These are phyloP conservation scores for Monopterus albus DNA, from an alignment of 2,113 vertebrate species.

Conservation along the genomic window DNA sequence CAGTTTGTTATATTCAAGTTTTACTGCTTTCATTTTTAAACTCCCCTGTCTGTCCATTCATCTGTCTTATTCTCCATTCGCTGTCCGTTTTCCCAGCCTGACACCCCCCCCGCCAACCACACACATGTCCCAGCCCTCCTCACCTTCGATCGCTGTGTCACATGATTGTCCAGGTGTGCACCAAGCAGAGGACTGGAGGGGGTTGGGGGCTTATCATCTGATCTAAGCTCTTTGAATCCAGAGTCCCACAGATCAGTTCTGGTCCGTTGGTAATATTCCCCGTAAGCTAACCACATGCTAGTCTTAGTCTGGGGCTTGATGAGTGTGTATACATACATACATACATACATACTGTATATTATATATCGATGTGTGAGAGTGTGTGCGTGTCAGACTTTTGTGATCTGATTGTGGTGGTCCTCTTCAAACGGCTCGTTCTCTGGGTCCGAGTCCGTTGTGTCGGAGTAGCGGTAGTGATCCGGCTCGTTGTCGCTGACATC, in stretches of 20 bases:
- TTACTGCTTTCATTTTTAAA: conserved; percentile 46
- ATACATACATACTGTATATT: conserved; percentile 7
- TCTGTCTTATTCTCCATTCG: conserved; percentile 18
- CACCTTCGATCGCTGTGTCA: neutral
- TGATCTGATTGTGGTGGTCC: conserved; percentile 95
- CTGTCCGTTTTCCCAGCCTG: neutral
- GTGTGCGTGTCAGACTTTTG: conserved; percentile 91
- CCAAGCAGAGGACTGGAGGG: conserved; percentile 5
- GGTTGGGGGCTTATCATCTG: neutral
- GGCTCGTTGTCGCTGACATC: conserved; percentile 99
- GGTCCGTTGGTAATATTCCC: conserved; percentile 30
- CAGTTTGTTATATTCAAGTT: conserved; percentile 63
- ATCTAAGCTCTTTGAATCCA: conserved; percentile 24
- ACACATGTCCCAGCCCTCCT: conserved; percentile 4
- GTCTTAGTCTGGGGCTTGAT: conserved; percentile 18
- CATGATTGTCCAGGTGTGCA: conserved; percentile 67
- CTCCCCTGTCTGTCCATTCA: conserved; percentile 40
- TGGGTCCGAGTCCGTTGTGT: conserved; percentile 98
- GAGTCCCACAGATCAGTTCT: conserved; percentile 36
- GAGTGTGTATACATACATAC: conserved; percentile 16
- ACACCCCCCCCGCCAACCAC: conserved; percentile 34
- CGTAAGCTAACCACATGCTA: conserved; percentile 1
- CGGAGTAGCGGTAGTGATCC: conserved; percentile 98
- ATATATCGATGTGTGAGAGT: neutral
- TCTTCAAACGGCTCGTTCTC: conserved; percentile 97